phyloP scores from a whole-genome alignment of 53 echinoderm and acorn worm species.

The Glandiceps talaboti region DNA sequence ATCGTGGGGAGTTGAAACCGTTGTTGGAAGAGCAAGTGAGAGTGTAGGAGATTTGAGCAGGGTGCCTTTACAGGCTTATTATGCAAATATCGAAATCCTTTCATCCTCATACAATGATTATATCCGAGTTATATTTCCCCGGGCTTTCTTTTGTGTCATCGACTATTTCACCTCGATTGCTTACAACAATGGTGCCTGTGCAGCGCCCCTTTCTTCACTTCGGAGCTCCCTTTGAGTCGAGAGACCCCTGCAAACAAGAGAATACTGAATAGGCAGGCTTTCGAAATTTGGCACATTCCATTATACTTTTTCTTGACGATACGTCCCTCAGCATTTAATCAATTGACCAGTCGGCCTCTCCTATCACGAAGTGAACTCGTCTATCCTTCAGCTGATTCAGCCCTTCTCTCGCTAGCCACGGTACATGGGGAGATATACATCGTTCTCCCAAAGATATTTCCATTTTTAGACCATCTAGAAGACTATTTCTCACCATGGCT shows the following conservation, averaged over 20 bases:
- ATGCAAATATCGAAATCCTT: too few relatives aligned
- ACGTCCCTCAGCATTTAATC: too few relatives aligned
- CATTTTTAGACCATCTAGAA: neutral
- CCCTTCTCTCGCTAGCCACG: too few relatives aligned
- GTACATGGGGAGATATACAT: too few relatives aligned
- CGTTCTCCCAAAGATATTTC: neutral
- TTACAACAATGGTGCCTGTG: neutral
- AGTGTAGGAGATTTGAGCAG: neutral
- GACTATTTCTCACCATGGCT: neutral
- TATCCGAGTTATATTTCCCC: neutral
- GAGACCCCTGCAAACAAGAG: neutral
- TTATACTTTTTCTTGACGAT: too few relatives aligned
- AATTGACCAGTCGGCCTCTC: too few relatives aligned
- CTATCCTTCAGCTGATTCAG: too few relatives aligned
- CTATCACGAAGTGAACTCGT: too few relatives aligned
- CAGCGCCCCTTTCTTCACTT: neutral
- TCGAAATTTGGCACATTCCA: too few relatives aligned
- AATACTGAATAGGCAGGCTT: too few relatives aligned
- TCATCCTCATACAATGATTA: neutral
- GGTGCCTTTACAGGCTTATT: neutral
- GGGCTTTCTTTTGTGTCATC: neutral
- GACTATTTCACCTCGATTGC: neutral
- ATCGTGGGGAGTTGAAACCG: neutral
- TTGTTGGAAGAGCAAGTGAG: neutral
- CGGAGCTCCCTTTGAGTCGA: neutral